phyloP scores from a whole-genome alignment of 2,797 vertebrate genomes.

The Peromyscus melanophrys region DNA sequence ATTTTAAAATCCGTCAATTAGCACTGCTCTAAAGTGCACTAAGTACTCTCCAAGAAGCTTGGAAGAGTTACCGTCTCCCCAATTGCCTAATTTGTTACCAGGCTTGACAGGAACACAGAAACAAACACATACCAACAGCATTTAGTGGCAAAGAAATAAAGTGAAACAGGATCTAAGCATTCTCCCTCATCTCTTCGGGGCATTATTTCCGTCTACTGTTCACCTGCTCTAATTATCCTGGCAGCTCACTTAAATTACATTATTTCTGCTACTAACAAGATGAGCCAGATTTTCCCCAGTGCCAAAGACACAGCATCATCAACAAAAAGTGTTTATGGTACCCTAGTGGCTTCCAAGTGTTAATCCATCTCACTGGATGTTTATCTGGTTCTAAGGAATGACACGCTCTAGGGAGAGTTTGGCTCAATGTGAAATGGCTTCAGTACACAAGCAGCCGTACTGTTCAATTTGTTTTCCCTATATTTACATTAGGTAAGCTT shows the following conservation, averaged over 20 bases:
- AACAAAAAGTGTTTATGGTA: constrained; percentile 79
- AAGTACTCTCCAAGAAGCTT: constrained; percentile 64
- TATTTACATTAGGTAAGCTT: constrained; percentile 71
- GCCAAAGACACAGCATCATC: constrained; percentile 77
- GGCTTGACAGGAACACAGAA: constrained; percentile 73
- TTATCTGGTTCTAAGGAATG: constrained; percentile 76
- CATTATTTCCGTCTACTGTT: constrained; percentile 81
- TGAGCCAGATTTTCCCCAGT: constrained; percentile 77
- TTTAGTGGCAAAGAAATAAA: constrained; percentile 72
- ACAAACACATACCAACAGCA: constrained; percentile 65
- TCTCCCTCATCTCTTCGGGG: constrained; percentile 78
- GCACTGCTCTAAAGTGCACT: constrained; percentile 41
- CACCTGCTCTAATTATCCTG: constrained; percentile 84
- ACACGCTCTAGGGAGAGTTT: constrained; percentile 70
- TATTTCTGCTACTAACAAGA: constrained; percentile 83
- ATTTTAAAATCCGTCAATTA: constrained; percentile 81
- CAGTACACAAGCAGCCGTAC: constrained; percentile 36
- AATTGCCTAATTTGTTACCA: constrained; percentile 73
- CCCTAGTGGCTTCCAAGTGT: constrained; percentile 74
- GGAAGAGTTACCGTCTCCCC: constrained; percentile 77
- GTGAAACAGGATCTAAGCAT: constrained; percentile 72
- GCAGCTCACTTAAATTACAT: constrained; percentile 79
- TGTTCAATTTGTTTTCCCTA: constrained; percentile 73
- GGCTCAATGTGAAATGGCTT: constrained; percentile 66
- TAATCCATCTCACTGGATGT: constrained; percentile 78